Evolutionary conservation across 2,888 invertebrate genomes (phyloP).

Genomic region (Noctua comes): DNA sequence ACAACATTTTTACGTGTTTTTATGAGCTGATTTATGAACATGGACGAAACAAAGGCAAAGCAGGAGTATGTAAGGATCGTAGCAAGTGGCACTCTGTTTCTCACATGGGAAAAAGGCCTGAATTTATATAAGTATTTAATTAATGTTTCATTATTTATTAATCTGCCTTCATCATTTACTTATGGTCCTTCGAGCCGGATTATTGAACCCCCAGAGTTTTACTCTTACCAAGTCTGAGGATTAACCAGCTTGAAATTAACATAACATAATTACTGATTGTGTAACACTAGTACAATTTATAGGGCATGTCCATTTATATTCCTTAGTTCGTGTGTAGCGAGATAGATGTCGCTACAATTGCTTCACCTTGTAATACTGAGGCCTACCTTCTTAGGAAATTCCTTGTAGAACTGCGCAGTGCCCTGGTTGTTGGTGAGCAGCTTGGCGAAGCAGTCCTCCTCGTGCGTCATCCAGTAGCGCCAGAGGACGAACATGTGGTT

Average conservation of each 20-base stretch:
- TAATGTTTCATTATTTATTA: background rate
- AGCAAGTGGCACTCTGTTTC: background rate
- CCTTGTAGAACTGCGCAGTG: constrained; percentile 86
- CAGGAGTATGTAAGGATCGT: background rate
- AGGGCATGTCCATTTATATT: background rate
- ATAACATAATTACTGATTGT: background rate
- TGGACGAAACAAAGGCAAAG: background rate
- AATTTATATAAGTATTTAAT: background rate
- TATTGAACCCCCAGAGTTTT: background rate
- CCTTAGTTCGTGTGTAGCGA: background rate
- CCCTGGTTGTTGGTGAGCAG: constrained; percentile 92
- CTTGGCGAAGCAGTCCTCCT: constrained; percentile 91
- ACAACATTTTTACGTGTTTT: background rate
- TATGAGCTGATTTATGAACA: background rate
- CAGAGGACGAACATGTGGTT: constrained; percentile 92
- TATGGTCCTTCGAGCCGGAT: background rate
- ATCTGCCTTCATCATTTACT: background rate
- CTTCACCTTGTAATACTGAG: background rate
- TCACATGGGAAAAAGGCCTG: background rate
- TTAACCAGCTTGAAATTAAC: background rate
- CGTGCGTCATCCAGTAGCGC: constrained; percentile 94
- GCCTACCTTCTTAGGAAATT: constrained; percentile 90
- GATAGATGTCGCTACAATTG: background rate
- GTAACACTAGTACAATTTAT: background rate
- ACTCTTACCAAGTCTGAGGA: background rate